Base-by-base conservation (phyloP, 2,113 vertebrate species). In the Nanorana parkeri region DNA sequence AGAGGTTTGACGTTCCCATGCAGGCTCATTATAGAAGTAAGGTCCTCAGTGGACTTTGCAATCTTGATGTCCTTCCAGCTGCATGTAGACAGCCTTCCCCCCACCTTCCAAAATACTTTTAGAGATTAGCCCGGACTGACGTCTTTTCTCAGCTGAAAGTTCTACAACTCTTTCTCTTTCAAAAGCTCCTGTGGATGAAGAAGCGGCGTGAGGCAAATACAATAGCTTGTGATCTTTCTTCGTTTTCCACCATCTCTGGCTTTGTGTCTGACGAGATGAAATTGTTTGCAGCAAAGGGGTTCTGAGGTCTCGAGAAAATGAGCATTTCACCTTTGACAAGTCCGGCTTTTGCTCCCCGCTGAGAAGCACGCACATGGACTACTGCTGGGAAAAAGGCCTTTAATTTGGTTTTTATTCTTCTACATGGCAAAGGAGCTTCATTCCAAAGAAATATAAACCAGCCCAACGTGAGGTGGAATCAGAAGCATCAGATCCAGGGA, bases 41-140 rank as follows among this genome's bases (percentile, higher is more conserved):
- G 52, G 20, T 24, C 63, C 63, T 24, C 63, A 29, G 8, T 54
- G 47, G 76, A 67, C 63, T 78, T 28, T 16, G 21, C 75, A n/a
- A 54, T 65, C 73, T 24, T 64, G 75, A 64, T 20, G 17, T 5
- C 16, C 76, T 21, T 54, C 76, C 76, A 67, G 76, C 76, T 78
- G 16, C 60, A 17, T 63, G n/a, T 17, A 23, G 23, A 56, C 26
- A n/a, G 21, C 36, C 29, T 32, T 17, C 36, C 41, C 75, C 5
- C 23, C 23, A 5, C 41, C 36, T 19, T 64, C 20, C 47, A 55
- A 66, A 67, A 26, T 32, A 67, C 19, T 17, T 55, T 10, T 6
- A 47, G 19, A 68, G 29, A n/a, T n/a, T 60, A 58, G n/a, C 3
- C 36, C 17, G 7, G 23, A 76, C 56, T 47, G 56, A 77, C 58